Percentiles rank a stretch among this genome's conserved stretches.
Conservation (phyloP, 2,888 invertebrate genomes). For the Gasteruption jaculator region DNA sequence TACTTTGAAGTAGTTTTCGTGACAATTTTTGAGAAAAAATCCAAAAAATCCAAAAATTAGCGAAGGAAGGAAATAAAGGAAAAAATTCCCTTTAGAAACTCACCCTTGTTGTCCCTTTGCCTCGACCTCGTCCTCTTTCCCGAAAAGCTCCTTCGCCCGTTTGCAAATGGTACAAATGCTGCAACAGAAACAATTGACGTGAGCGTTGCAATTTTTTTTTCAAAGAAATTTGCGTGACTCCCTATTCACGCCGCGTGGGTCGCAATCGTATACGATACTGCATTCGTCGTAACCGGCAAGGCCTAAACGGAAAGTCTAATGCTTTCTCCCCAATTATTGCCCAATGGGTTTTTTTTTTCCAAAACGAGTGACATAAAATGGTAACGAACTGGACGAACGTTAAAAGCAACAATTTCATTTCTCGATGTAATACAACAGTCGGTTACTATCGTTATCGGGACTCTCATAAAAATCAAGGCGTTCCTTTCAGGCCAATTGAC, state of each 20-base stretch:
- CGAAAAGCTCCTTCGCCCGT: slow-evolving; percentile 48
- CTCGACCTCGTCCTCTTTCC: slow-evolving; percentile 48
- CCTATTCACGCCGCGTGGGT: too few species aligned
- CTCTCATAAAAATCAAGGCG: slow-evolving; percentile 43
- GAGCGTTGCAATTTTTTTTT: too few species aligned
- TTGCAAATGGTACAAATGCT: slow-evolving; percentile 50
- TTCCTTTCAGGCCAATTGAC: slow-evolving; percentile 42
- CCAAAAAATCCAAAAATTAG: neutral
- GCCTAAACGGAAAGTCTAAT: too few species aligned
- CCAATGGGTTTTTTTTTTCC: too few species aligned
- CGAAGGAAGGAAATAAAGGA: slow-evolving; percentile 7
- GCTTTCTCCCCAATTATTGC: too few species aligned
- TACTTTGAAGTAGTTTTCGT: too few species aligned
- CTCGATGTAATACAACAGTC: neutral
- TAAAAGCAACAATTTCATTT: slow-evolving; percentile 12
- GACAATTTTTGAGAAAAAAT: too few species aligned
- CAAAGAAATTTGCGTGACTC: too few species aligned
- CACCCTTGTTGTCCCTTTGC: slow-evolving; percentile 49
- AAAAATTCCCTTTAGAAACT: slow-evolving; percentile 26
- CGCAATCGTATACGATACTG: too few species aligned
- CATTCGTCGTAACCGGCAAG: too few species aligned
- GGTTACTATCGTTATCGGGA: slow-evolving; percentile 34
- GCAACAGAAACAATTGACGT: slow-evolving; percentile 33
- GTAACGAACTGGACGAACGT: slow-evolving; percentile 8
- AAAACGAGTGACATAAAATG: neutral